Percentiles rank a stretch among this genome's conserved stretches.
phyloP scores from a whole-genome alignment of 1,140 invertebrate species.

The Trichonephila clavipes region DNA sequence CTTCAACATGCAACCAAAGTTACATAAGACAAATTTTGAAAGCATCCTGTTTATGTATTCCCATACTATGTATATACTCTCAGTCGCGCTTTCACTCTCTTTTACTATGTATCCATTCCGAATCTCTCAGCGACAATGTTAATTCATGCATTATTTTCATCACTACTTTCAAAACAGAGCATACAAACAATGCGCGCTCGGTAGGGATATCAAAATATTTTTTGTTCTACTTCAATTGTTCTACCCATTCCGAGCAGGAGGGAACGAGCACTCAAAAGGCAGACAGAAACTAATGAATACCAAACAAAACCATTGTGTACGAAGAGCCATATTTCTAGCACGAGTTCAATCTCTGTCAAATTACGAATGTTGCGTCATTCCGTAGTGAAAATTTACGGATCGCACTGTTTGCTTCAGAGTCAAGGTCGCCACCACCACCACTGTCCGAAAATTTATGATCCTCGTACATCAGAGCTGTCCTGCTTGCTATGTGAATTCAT shows the following conservation, averaged over 20 bases:
- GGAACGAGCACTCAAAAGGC: neutral
- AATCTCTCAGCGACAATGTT: too few species aligned
- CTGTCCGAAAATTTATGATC: neutral
- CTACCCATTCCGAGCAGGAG: neutral
- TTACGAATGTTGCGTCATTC: neutral
- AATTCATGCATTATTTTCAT: neutral
- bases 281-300: conserved; percentile 1
- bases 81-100: too few species aligned
- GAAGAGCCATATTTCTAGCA: neutral
- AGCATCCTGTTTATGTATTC: too few species aligned
- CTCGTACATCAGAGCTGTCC: neutral
- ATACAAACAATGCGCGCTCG: neutral
- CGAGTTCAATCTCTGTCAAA: conserved; percentile 8
- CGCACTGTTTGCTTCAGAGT: neutral
- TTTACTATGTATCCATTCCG: too few species aligned
- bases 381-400: neutral
- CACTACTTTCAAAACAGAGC: neutral
- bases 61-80: too few species aligned
- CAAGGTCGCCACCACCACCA: neutral
- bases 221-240: neutral
- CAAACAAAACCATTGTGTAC: neutral
- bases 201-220: neutral
- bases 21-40: too few species aligned
- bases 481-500: neutral
- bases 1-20: too few species aligned